Evolutionary conservation across 2,888 invertebrate species (phyloP), one percentile per base, ranked within the genome.

Genomic region (Leptogaster cylindrica): DNA sequence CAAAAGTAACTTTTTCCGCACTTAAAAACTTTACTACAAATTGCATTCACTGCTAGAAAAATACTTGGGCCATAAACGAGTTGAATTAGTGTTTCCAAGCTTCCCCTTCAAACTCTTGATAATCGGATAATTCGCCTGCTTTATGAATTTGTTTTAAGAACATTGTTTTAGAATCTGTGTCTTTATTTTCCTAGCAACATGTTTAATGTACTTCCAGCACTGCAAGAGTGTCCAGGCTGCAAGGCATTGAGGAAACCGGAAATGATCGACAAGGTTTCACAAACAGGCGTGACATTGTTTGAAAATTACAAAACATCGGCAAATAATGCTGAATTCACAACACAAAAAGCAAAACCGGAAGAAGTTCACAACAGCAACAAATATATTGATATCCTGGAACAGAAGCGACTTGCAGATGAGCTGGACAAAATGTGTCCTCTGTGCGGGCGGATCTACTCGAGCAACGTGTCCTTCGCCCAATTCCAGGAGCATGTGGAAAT

Each of bases 401-500:
- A 78, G 18, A 78, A 79, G 71, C 70, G 76, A 1, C 72, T 76
- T 39, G 77, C 77, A 1, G 79, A 80, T 70, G 73, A 74, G 46
- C 66, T 73, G 23, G 77, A 79, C 76, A 88, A 86, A 77, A 87
- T 89, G 61, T 92, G 92, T 74, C 92, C 92, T 0, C 85, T 92
- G 82, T 92, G 92, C 79, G 88, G 87, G 7, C 83, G 84, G 76
- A 81, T 82, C 71, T 92, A 88, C 75, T 81, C 81, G 46, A 84
- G 83, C 75, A 82, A 84, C 65, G 76, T 83, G 8, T 76, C 82
- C 18, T 90, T 91, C 77, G 80, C 84, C 23, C 84, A 85, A 50
- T 92, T 92, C 75, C 87, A 89, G 71, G 82, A 86, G 67, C 92
- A 93, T 79, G 92, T 93, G 25, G 87, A 91, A 77, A 86, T 83